Evolutionary conservation across 2,113 vertebrate genomes (phyloP).

Genomic region (Heliornis fulica): DNA sequence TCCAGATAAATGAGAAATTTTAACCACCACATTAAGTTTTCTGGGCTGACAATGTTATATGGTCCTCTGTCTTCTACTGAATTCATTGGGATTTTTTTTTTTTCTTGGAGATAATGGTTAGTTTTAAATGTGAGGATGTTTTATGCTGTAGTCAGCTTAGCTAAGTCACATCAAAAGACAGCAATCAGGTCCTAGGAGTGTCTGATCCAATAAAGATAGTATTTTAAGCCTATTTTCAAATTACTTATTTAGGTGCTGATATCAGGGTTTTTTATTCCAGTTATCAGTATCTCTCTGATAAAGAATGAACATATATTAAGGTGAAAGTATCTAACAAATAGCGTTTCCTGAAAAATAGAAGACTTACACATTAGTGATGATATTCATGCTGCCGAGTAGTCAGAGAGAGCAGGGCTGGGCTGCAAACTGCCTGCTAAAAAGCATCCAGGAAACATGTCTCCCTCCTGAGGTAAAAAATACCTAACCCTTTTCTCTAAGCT

Average conservation of each 20-base stretch:
- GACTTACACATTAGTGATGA: not conserved
- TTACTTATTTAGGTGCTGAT: rapidly evolving
- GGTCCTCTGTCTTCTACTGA: not conserved
- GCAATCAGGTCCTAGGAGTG: not conserved
- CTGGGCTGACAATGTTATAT: not conserved
- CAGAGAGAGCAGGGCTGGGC: not conserved
- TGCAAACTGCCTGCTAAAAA: not conserved
- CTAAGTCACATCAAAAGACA: not conserved
- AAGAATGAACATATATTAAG: rapidly evolving
- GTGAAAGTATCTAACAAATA: not conserved
- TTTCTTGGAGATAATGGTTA: not conserved
- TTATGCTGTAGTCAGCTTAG: not conserved
- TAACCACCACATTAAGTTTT: not conserved
- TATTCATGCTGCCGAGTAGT: not conserved
- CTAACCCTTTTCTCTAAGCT: not conserved
- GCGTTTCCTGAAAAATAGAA: not conserved
- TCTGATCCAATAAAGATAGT: not conserved
- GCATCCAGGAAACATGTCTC: not conserved
- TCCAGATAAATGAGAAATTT: not conserved
- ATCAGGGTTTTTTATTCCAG: not conserved
- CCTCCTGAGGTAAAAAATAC: not conserved
- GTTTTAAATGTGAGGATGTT: not conserved
- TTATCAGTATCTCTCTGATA: not conserved
- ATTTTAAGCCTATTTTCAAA: not conserved
- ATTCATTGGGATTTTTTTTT: not conserved